A percentile compares a stretch with the other conserved stretches of the same genome.
These are phyloP conservation scores for Eueides isabella DNA, from an alignment of 1,140 invertebrate species.

Conservation along the genomic window DNA sequence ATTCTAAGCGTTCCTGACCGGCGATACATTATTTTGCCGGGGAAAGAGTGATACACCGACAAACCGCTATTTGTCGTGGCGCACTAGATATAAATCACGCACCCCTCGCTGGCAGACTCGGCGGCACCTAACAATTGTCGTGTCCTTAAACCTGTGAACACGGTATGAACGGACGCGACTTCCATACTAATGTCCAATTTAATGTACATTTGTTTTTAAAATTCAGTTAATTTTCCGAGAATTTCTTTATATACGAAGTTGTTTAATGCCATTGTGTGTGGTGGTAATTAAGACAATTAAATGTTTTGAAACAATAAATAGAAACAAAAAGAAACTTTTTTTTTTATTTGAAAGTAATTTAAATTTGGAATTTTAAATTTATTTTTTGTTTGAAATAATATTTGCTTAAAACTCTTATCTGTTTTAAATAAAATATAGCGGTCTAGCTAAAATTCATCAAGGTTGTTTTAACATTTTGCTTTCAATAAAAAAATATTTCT, in stretches of 20 bases:
- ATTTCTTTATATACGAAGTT: neutral
- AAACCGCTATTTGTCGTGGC: conserved; percentile 76
- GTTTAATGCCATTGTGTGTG: neutral
- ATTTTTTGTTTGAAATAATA: neutral
- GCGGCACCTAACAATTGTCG: conserved; percentile 53
- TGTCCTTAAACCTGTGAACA: conserved; percentile 43
- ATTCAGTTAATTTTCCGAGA: neutral
- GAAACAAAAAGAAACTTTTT: neutral
- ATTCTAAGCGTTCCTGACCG: neutral
- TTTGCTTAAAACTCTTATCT: neutral
- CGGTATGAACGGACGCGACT: conserved; percentile 30
- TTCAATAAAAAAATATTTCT: neutral
- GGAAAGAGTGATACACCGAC: conserved; percentile 69
- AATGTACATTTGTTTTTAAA: neutral
- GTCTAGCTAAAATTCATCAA: neutral
- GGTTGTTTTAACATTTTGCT: neutral
- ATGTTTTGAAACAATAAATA: neutral
- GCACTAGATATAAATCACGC: conserved; percentile 68
- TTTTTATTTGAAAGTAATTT: neutral
- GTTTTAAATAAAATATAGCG: neutral
- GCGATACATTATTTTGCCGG: conserved; percentile 21
- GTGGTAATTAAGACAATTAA: neutral
- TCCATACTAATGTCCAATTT: conserved; percentile 3
- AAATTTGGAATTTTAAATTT: neutral
- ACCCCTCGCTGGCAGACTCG: conserved; percentile 61